Evolutionary conservation across 2,888 invertebrate species (phyloP).

Genomic region (Himalopsyche anomala): DNA sequence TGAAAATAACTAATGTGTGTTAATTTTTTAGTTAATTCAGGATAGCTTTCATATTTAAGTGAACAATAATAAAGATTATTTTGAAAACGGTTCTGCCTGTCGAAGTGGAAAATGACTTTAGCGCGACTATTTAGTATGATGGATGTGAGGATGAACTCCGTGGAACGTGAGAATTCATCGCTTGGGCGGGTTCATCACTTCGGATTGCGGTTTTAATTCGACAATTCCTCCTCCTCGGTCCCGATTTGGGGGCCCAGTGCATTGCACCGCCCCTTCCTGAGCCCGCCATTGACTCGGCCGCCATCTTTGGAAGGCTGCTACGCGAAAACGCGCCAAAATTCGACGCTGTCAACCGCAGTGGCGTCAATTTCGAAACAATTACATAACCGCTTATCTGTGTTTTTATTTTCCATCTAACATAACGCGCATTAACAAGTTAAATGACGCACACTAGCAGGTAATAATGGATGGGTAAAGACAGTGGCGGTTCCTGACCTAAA

Average conservation of each 20-base stretch:
- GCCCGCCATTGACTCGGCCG: slow-evolving; percentile 17
- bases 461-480: too few relatives aligned
- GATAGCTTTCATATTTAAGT: too few relatives aligned
- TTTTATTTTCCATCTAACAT: too few relatives aligned
- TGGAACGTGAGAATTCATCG: not conserved
- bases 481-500: too few relatives aligned
- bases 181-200: slow-evolving; percentile 12
- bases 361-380: not conserved
- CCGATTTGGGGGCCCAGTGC: slow-evolving; percentile 12
- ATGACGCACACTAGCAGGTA: too few relatives aligned
- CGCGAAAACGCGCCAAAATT: slow-evolving; percentile 25
- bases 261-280: slow-evolving; percentile 25
- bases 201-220: slow-evolving; percentile 20
- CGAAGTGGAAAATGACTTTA: not conserved
- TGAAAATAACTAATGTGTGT: too few relatives aligned
- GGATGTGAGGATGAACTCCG: not conserved
- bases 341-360: not conserved
- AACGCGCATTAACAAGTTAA: too few relatives aligned
- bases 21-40: too few relatives aligned
- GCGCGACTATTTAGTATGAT: not conserved
- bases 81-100: too few relatives aligned
- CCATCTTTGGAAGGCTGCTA: slow-evolving; percentile 29
- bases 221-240: slow-evolving; percentile 12
- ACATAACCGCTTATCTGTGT: too few relatives aligned
- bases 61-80: too few relatives aligned